phyloP scores from a whole-genome alignment of 2,797 vertebrate genomes.

The Catharus ustulatus region DNA sequence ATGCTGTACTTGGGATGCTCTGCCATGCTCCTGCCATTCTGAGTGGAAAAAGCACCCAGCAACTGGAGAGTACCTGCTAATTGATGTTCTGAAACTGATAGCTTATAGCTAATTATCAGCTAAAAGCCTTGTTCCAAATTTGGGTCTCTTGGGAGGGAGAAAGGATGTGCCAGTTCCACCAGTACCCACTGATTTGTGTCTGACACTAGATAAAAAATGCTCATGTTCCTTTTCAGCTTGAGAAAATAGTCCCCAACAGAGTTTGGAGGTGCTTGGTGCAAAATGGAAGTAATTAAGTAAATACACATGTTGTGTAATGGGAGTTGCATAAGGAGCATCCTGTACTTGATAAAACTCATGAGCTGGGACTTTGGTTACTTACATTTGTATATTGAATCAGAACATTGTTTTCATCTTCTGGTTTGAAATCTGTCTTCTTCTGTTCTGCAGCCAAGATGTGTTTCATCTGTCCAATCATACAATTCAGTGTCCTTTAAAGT shows the following conservation, averaged over 20 bases:
- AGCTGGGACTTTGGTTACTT: conserved; percentile 70
- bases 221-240: neutral
- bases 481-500: conserved; percentile 93
- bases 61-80: neutral
- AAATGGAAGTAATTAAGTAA: neutral
- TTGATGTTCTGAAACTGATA: neutral
- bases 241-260: neutral
- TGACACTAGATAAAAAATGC: neutral
- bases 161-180: neutral
- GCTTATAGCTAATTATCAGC: neutral
- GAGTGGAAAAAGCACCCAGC: neutral
- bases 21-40: neutral
- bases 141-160: neutral
- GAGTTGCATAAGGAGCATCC: neutral
- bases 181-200: neutral
- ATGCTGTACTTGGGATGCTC: neutral
- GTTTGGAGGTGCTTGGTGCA: neutral
- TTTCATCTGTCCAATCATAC: conserved; percentile 99
- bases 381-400: conserved; percentile 97
- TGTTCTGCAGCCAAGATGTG: conserved; percentile 94
- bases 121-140: neutral
- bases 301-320: neutral
- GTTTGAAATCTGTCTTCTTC: conserved; percentile 98
- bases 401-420: conserved; percentile 98
- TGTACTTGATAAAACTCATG: neutral